Percentiles rank a stretch among this genome's conserved stretches.
Conservation (phyloP, 2,113 vertebrate genomes). For the Willisornis vidua region DNA sequence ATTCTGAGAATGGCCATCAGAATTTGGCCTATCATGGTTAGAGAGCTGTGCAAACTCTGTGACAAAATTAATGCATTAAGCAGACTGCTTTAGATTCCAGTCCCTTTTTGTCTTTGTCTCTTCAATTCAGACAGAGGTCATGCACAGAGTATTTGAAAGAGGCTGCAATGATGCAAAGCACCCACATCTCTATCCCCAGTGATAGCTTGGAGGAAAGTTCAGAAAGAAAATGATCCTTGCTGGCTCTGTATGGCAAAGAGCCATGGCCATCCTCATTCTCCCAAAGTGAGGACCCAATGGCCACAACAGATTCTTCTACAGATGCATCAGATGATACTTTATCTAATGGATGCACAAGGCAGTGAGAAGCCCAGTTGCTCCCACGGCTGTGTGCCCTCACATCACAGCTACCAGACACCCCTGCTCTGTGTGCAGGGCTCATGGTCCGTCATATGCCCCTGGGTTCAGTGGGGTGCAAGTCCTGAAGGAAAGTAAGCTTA, state of each 20-base stretch:
- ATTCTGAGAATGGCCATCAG: background rate
- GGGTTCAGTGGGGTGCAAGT: background rate
- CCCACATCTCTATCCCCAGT: background rate
- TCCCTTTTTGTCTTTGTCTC: background rate
- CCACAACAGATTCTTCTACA: background rate
- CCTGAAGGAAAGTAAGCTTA: background rate
- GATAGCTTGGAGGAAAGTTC: background rate
- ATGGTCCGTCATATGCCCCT: accelerated
- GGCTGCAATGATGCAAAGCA: background rate
- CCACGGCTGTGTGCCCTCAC: background rate
- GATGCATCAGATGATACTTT: accelerated
- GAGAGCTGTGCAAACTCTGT: background rate
- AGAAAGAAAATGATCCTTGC: background rate
- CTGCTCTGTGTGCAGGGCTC: background rate
- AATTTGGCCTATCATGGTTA: background rate
- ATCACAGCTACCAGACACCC: background rate
- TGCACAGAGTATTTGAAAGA: background rate
- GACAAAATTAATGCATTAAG: background rate
- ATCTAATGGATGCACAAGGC: background rate
- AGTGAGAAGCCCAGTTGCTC: background rate
- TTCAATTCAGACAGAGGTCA: background rate
- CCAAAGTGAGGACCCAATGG: background rate
- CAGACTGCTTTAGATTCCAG: background rate
- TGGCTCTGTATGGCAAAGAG: background rate
- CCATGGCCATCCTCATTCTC: background rate